Evolutionary conservation across 2,113 vertebrate species (phyloP), one percentile per base, ranked within the genome.

Genomic region (Rattus rattus): DNA sequence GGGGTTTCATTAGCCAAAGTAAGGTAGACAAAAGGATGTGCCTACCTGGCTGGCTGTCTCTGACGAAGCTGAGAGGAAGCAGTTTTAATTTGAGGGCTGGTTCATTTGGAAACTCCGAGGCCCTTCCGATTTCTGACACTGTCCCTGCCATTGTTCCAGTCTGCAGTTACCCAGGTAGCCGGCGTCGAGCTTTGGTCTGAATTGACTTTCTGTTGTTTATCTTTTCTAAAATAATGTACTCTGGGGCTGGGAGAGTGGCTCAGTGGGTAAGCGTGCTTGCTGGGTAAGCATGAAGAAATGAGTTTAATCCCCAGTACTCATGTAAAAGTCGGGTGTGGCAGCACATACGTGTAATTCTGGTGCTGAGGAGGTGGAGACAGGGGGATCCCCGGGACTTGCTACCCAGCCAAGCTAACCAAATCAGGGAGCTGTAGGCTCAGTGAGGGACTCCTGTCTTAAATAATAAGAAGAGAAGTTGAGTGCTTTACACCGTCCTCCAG

Each of bases 1-100:
- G n/a, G 0, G 56, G 95, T 97, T 98, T 96, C 36, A 30, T 83
- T 97, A 96, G 76, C 54, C 1, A 5, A 79, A 47, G 70, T 85
- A 85, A 96, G 84, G 70, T 33, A 22, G 52, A 84, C 86, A 30
- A 72, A 77, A 93, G 14, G 49, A 26, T 47, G 14, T 17, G 24
- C 28, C 33, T 83, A 69, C 85, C 77, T 91, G 49, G 8, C 61
- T 92, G 65, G 11, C 69, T 61, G 28, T 92, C 33, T 52, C 30
- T 56, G 47, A 8, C 39, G 8, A 77, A 76, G n/a, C 36, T 75
- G 28, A 69, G 61, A 93, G 70, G 52, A 88, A 69, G 90, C 30
- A 1, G 69, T 75, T 47, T 19, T 84, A 49, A 92, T 75, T 69
- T 7, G 33, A 49, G 49, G 36, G 36, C 70, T 47, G 4, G 61